Base-by-base conservation (phyloP, 2,888 invertebrate genomes). In the Melieria picta region DNA sequence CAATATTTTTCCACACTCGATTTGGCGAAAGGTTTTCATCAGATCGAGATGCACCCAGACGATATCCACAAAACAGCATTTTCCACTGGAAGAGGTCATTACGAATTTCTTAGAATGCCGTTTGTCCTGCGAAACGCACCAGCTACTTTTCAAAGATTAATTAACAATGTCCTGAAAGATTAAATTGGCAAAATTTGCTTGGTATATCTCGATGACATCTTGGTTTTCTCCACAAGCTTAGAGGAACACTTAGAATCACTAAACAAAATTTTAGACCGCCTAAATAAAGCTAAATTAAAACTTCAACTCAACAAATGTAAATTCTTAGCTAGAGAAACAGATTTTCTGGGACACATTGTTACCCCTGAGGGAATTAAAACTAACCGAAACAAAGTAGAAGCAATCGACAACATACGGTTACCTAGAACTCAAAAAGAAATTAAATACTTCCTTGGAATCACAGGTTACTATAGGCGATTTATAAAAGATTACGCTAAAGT, bases 31-130 rank as follows among this genome's bases (percentile, higher is more conserved):
- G 74, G 69, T 5, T 65, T 69, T 46, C 62, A 69, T 9, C 69
- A 74, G 60, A 69, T 73, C 50, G 58, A 71, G 62, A 69, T 74
- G 64, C 58, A 69, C n/a, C 67, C 9, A n/a, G 69, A 68, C 55
- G 64, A 61, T 47, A 30, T 60, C 2, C 56, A 61, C 7, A 64
- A 71, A 71, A 73, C 71, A 47, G 71, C 71, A 3, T 71, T 73
- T 61, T 73, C 65, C 30, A 71, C 71, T 48, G 30, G 68, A 9
- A 71, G 16, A 47, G 57, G 71, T 9, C 65, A 69, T 13, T 72
- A 66, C n/a, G 69, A 72, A 16, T 72, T 69, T 55, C 55, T 62
- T 48, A 57, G 71, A 57, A 65, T 73, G 73, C 71, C 68, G 3
- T 69, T 72, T 50, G 57, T 71, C 5, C 47, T 71, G 42, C 65